phyloP scores from a whole-genome alignment of 2,888 invertebrate species.

The Calameuta idolon region DNA sequence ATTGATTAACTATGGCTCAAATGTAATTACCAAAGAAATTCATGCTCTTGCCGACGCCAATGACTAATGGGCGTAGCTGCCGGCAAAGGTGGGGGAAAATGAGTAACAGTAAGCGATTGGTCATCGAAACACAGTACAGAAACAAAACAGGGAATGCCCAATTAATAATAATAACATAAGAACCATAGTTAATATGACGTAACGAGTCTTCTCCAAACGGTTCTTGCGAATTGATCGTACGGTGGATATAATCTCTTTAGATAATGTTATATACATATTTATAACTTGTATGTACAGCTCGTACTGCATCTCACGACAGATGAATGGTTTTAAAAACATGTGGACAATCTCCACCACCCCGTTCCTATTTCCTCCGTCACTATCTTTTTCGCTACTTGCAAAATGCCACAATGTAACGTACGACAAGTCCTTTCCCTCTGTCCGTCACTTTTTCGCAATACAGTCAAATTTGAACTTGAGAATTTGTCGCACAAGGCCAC shows the following conservation, averaged over 20 bases:
- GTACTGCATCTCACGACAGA: conserved; percentile 29
- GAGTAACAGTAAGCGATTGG: not conserved
- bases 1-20: too few relatives aligned
- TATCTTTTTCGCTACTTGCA: too few relatives aligned
- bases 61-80: too few relatives aligned
- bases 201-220: not conserved
- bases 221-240: conserved; percentile 24
- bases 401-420: not conserved
- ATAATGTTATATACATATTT: conserved; percentile 23
- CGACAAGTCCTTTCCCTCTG: not conserved
- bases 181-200: not conserved
- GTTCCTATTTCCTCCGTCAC: conserved; percentile 14
- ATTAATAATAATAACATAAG: not conserved
- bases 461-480: not conserved
- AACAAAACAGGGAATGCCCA: not conserved
- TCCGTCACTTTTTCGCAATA: not conserved
- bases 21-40: too few relatives aligned
- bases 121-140: not conserved
- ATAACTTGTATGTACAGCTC: conserved; percentile 23
- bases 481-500: not conserved
- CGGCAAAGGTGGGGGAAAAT: too few relatives aligned
- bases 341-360: not conserved
- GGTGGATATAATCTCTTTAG: conserved; percentile 29
- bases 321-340: conserved; percentile 28
- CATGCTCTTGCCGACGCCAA: too few relatives aligned